A percentile compares a stretch with the other conserved stretches of the same genome.
phyloP scores from a whole-genome alignment of 2,113 vertebrate species.

The Cynopterus brachyotis region DNA sequence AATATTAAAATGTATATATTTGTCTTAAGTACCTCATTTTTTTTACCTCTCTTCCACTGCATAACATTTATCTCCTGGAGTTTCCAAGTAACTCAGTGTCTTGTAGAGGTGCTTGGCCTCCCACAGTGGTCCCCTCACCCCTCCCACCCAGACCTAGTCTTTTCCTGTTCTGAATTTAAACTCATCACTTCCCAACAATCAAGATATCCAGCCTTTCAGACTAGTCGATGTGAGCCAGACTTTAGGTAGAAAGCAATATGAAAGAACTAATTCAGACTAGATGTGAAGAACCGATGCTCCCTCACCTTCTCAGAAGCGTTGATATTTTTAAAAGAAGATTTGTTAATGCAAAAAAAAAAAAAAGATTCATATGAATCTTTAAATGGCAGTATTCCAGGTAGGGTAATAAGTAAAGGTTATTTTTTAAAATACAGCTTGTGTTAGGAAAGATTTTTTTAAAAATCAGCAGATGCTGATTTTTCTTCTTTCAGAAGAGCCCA shows the following conservation, averaged over 20 bases:
- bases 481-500: not conserved
- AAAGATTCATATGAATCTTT: no score
- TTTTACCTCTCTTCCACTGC: not conserved
- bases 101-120: not conserved
- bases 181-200: not conserved
- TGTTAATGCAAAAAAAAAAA: not conserved
- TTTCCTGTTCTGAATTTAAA: not conserved
- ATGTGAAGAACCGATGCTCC: not conserved
- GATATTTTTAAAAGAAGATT: not conserved
- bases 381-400: conserved; percentile 7
- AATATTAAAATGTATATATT: not conserved
- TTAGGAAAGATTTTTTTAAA: not conserved
- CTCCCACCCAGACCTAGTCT: not conserved
- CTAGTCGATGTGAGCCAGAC: not conserved
- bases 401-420: not conserved
- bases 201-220: not conserved
- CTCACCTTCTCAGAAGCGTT: not conserved
- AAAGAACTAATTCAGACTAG: not conserved
- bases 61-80: not conserved
- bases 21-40: not conserved
- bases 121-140: not conserved
- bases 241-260: not conserved
- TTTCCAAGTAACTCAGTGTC: not conserved
- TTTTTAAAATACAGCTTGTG: not conserved
- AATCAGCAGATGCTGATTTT: not conserved